These are phyloP conservation scores for Darevskia nairensis DNA, from an alignment of 2,797 vertebrate species.

Conservation along the genomic window DNA sequence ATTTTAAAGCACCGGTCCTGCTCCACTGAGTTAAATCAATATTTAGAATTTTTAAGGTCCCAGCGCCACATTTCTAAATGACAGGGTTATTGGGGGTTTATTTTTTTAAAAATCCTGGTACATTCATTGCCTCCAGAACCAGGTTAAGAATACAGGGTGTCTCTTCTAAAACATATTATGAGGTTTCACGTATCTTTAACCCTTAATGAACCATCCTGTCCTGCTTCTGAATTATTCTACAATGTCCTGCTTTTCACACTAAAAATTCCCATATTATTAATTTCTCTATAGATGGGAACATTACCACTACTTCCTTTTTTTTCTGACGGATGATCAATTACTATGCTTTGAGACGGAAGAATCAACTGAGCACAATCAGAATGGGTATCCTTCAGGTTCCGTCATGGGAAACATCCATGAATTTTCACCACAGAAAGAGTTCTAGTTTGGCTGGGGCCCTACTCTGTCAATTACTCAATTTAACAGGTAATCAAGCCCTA, in stretches of 20 bases:
- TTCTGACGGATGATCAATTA: not conserved
- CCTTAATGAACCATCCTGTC: not conserved
- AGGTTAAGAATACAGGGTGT: not conserved
- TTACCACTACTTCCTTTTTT: not conserved
- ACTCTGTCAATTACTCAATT: not conserved
- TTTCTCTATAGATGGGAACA: not conserved
- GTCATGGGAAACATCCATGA: not conserved
- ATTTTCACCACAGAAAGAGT: slow-evolving; percentile 1
- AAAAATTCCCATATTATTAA: not conserved
- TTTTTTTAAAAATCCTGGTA: too few relatives aligned
- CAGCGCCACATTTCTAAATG: not conserved
- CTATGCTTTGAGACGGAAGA: not conserved
- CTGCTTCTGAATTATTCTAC: not conserved
- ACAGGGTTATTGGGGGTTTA: too few relatives aligned
- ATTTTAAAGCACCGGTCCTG: not conserved
- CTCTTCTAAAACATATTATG: not conserved
- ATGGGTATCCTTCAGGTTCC: not conserved
- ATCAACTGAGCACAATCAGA: not conserved
- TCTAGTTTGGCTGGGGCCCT: not conserved
- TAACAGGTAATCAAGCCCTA: not conserved
- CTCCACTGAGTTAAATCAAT: not conserved
- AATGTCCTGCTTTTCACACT: not conserved
- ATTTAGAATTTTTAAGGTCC: not conserved
- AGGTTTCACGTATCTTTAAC: not conserved
- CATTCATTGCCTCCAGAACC: not conserved